Conservation (phyloP, 2,797 vertebrate species). For the Emys orbicularis region DNA sequence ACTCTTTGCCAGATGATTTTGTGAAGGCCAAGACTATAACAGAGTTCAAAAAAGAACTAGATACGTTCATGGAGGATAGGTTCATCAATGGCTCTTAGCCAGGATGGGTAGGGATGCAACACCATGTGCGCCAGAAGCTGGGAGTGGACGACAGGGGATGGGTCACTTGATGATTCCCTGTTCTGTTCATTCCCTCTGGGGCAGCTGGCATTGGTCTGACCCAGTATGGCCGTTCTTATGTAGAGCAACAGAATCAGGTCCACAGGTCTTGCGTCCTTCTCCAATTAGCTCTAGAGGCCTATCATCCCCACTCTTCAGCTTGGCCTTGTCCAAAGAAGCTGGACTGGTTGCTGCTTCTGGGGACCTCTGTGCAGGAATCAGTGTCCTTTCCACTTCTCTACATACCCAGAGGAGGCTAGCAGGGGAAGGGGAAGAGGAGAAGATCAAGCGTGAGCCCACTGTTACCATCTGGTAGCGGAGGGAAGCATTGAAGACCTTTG, state of each 20-base stretch:
- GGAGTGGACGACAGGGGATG: background rate
- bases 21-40: background rate
- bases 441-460: background rate
- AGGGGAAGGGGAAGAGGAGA: background rate
- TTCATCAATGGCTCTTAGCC: background rate
- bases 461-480: background rate
- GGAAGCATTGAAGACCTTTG: background rate
- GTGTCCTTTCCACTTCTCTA: background rate
- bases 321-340: background rate
- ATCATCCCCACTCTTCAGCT: background rate
- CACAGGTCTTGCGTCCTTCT: background rate
- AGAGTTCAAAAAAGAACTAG: background rate
- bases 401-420: background rate
- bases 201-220: background rate
- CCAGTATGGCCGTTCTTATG: background rate
- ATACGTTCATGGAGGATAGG: background rate
- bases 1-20: background rate
- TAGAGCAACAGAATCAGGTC: background rate
- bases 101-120: background rate
- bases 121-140: background rate
- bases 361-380: background rate
- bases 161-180: background rate
- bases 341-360: background rate
- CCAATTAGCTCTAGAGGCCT: background rate
- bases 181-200: background rate